Evolutionary conservation across 1,140 invertebrate species (phyloP).

Genomic region (Chymomyza costata): DNA sequence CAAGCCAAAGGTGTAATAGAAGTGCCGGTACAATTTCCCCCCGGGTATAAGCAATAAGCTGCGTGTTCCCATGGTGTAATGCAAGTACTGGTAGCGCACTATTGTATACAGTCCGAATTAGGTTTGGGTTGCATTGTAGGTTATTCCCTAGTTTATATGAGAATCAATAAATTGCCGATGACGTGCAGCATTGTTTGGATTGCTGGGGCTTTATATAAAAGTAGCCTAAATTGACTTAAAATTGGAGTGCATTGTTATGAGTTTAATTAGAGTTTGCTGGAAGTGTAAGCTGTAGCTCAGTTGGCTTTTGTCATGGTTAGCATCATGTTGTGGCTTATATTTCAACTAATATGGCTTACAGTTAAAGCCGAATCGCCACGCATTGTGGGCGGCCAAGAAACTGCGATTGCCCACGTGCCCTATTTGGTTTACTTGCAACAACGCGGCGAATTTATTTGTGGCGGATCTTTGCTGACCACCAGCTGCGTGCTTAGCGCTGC

Average conservation of each 20-base stretch:
- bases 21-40: no score
- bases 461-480: conserved; percentile 48
- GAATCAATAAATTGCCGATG: no score
- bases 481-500: conserved; percentile 58
- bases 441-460: conserved; percentile 46
- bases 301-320: not conserved
- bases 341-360: conserved; percentile 13
- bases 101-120: no score
- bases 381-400: conserved; percentile 55
- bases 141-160: no score
- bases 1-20: no score
- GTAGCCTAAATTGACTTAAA: not conserved
- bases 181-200: no score
- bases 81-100: no score
- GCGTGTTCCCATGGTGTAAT: no score
- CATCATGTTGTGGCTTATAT: conserved; percentile 21
- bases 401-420: conserved; percentile 43
- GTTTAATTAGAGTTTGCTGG: conserved; percentile 26
- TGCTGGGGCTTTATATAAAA: no score
- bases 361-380: conserved; percentile 16
- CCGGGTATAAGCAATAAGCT: no score
- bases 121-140: no score
- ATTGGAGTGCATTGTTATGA: not conserved
- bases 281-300: no score
- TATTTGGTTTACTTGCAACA: conserved; percentile 54